Evolutionary conservation across 2,113 vertebrate genomes (phyloP).

Genomic region (Scophthalmus maximus): DNA sequence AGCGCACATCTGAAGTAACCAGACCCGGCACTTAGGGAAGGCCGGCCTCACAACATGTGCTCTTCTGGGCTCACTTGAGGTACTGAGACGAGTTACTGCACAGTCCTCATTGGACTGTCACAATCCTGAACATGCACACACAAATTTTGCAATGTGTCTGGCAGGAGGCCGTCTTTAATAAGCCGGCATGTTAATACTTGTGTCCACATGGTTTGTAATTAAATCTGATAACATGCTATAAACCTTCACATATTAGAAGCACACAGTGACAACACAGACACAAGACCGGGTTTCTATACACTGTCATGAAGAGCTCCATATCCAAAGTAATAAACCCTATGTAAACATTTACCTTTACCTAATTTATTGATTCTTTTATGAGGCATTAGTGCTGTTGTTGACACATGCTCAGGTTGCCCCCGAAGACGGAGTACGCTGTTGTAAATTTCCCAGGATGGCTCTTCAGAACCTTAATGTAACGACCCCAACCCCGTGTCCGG

Average conservation of each 20-base stretch:
- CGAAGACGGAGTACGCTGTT: neutral
- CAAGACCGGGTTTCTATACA: neutral
- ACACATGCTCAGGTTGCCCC: neutral
- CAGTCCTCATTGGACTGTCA: constrained; percentile 8
- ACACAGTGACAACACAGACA: neutral
- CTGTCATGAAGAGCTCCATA: neutral
- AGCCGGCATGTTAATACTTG: no score
- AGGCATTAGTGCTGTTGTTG: neutral
- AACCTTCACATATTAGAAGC: neutral
- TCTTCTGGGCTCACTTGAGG: constrained; percentile 1
- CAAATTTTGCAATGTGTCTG: neutral
- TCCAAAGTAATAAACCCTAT: constrained; percentile 11
- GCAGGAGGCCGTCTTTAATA: neutral
- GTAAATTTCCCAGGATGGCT: constrained; percentile 1
- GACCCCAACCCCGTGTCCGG: constrained; percentile 11
- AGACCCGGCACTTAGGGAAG: constrained; percentile 21
- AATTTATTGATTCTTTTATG: neutral
- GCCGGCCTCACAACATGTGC: constrained; percentile 25
- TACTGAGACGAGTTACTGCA: constrained; percentile 7
- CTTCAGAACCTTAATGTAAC: constrained; percentile 19
- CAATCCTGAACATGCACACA: neutral
- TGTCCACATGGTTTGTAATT: constrained; percentile 37
- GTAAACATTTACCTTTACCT: constrained; percentile 5
- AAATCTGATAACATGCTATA: constrained; percentile 15
- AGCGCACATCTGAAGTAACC: constrained; percentile 48